phyloP scores from a whole-genome alignment of 2,888 invertebrate species.

The Mylabris sibirica region DNA sequence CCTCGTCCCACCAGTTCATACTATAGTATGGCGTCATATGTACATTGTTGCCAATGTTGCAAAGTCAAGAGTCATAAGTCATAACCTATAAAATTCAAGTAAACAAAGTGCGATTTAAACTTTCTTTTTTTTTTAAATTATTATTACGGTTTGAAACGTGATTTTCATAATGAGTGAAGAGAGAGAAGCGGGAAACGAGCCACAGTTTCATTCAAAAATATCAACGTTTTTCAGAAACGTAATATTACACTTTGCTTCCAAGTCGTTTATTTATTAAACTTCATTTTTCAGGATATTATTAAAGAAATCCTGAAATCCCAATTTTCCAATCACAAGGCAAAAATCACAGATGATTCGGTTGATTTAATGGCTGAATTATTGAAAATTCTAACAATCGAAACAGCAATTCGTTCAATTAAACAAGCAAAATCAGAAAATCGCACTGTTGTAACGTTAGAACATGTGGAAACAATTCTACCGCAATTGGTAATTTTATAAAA shows the following conservation, averaged over 20 bases:
- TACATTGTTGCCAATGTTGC: neutral
- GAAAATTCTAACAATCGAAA: slow-evolving; percentile 66
- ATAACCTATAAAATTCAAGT: neutral
- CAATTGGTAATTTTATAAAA: slow-evolving; percentile 62
- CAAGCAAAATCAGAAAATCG: slow-evolving; percentile 63
- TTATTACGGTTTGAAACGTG: neutral
- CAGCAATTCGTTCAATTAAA: slow-evolving; percentile 64
- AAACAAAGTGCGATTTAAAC: no score
- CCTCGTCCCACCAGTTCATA: no score
- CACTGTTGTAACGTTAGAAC: slow-evolving; percentile 63
- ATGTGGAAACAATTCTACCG: slow-evolving; percentile 66
- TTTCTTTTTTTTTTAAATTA: no score
- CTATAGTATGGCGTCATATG: no score
- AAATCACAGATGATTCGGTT: slow-evolving; percentile 65
- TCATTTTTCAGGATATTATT: slow-evolving; percentile 62
- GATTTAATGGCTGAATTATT: slow-evolving; percentile 65
- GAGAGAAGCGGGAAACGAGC: neutral
- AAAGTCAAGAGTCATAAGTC: no score
- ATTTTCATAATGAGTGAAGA: neutral
- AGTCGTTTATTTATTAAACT: slow-evolving; percentile 11
- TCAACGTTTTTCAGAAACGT: slow-evolving; percentile 27
- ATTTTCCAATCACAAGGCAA: slow-evolving; percentile 66
- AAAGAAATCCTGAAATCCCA: slow-evolving; percentile 65
- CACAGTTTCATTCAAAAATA: slow-evolving; percentile 2
- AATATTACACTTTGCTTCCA: neutral